These are phyloP conservation scores for Cyprinodon diabolis DNA, from an alignment of 2,797 vertebrate genomes.

Conservation along the genomic window DNA sequence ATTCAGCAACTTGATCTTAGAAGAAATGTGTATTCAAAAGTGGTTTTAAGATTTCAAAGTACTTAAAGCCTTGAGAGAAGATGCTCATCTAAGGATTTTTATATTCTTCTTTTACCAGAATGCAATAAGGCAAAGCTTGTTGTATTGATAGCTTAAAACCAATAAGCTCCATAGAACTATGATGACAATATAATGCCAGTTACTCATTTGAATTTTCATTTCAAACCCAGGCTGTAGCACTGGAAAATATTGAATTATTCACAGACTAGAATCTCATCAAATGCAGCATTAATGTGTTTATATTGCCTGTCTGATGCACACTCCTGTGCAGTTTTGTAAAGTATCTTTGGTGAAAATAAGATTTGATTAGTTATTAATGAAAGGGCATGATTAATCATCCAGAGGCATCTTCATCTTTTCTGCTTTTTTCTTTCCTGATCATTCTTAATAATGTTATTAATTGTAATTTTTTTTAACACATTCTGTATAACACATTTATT, in stretches of 20 bases:
- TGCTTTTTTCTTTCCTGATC: not conserved
- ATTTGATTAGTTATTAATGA: slow-evolving; percentile 2
- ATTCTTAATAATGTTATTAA: slow-evolving; percentile 2
- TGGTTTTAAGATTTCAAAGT: not conserved
- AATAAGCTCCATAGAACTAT: slow-evolving; percentile 33
- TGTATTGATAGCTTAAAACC: slow-evolving; percentile 37
- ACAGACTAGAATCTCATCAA: slow-evolving; percentile 47
- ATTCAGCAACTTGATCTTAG: not conserved
- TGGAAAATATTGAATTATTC: slow-evolving; percentile 51
- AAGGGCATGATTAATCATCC: not conserved
- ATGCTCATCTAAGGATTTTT: not conserved
- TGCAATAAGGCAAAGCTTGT: slow-evolving; percentile 42
- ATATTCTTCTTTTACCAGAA: slow-evolving; percentile 21
- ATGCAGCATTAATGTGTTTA: slow-evolving; percentile 33
- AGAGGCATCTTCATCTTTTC: not conserved
- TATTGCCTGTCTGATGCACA: slow-evolving; percentile 21
- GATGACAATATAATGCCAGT: slow-evolving; percentile 40
- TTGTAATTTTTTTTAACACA: slow-evolving; percentile 13
- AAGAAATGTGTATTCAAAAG: not conserved
- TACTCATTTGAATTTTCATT: slow-evolving; percentile 64
- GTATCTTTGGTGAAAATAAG: not conserved
- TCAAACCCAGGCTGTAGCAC: slow-evolving; percentile 28
- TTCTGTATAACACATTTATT: not conserved
- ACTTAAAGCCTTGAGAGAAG: not conserved
- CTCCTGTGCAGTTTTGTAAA: slow-evolving; percentile 5